phyloP scores from a whole-genome alignment of 1,140 invertebrate genomes.

The Brachionus calyciflorus region DNA sequence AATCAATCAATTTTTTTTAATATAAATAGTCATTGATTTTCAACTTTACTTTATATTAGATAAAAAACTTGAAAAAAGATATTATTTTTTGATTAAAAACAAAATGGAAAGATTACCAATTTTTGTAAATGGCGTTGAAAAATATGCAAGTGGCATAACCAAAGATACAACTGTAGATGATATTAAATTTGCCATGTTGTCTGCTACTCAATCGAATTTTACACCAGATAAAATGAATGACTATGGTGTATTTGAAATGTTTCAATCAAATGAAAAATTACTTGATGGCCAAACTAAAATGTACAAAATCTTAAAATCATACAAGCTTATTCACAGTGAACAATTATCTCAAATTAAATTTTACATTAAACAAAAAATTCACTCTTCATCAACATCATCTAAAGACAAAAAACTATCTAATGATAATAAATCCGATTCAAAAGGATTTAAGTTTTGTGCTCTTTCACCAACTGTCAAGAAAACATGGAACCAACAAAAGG shows the following conservation, averaged over 20 bases:
- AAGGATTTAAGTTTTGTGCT: not conserved
- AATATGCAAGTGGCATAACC: slow-evolving; percentile 30
- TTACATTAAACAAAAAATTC: slow-evolving; percentile 25
- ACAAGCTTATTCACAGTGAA: not conserved
- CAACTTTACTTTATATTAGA: not conserved
- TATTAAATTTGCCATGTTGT: slow-evolving; percentile 42
- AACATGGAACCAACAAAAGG: slow-evolving; percentile 14
- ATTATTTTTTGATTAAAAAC: no score
- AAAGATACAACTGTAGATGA: slow-evolving; percentile 39
- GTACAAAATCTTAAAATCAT: not conserved
- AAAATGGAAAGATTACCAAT: slow-evolving; percentile 31
- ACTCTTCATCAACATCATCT: not conserved
- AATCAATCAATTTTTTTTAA: slow-evolving; percentile 37
- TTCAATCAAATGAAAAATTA: not conserved
- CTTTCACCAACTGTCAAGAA: slow-evolving; percentile 19
- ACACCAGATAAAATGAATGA: slow-evolving; percentile 18
- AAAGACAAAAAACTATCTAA: not conserved
- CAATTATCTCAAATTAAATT: not conserved
- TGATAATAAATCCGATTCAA: not conserved
- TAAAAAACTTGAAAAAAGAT: not conserved
- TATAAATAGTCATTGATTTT: not conserved
- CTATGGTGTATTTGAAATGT: slow-evolving; percentile 34
- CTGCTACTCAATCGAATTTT: slow-evolving; percentile 1
- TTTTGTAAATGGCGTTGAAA: slow-evolving; percentile 25
- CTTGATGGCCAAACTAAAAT: slow-evolving; percentile 34